phyloP scores from a whole-genome alignment of 2,888 invertebrate species.

The Tigriopus californicus region DNA sequence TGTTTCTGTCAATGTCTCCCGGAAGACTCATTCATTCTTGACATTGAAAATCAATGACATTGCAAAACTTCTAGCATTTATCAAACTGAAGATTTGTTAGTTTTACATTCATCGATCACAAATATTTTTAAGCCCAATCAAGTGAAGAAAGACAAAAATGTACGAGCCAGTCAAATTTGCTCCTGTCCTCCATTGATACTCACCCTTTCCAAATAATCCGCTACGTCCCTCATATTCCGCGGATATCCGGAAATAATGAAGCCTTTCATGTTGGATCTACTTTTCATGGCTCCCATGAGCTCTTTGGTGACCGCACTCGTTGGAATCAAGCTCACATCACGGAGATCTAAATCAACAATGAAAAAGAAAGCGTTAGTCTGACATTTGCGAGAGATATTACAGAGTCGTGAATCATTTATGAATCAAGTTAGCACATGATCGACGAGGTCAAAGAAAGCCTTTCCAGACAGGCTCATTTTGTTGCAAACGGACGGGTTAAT shows the following conservation, averaged over 20 bases:
- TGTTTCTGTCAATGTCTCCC: too few relatives aligned
- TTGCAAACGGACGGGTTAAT: too few relatives aligned
- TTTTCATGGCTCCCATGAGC: slow-evolving; percentile 78
- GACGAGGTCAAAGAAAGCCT: not conserved
- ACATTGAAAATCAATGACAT: too few relatives aligned
- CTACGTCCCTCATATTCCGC: slow-evolving; percentile 73
- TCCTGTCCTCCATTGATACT: too few relatives aligned
- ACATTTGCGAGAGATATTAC: not conserved
- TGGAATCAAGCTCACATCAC: slow-evolving; percentile 64
- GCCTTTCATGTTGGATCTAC: slow-evolving; percentile 59
- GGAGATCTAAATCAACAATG: slow-evolving; percentile 44
- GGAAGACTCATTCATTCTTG: too few relatives aligned
- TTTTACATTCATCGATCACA: too few relatives aligned
- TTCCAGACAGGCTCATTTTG: too few relatives aligned
- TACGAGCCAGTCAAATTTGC: too few relatives aligned
- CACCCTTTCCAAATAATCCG: slow-evolving; percentile 58
- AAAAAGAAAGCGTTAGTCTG: not conserved
- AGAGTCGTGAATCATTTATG: not conserved
- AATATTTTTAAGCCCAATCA: too few relatives aligned
- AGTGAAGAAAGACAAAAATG: too few relatives aligned
- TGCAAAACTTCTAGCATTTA: too few relatives aligned
- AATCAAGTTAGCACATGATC: not conserved
- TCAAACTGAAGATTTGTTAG: too few relatives aligned
- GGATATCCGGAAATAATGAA: slow-evolving; percentile 78
- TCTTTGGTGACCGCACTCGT: slow-evolving; percentile 74